These are phyloP conservation scores for Bergia puertoricense DNA, from an alignment of 92 coral and sea anemone genomes.

Conservation along the genomic window DNA sequence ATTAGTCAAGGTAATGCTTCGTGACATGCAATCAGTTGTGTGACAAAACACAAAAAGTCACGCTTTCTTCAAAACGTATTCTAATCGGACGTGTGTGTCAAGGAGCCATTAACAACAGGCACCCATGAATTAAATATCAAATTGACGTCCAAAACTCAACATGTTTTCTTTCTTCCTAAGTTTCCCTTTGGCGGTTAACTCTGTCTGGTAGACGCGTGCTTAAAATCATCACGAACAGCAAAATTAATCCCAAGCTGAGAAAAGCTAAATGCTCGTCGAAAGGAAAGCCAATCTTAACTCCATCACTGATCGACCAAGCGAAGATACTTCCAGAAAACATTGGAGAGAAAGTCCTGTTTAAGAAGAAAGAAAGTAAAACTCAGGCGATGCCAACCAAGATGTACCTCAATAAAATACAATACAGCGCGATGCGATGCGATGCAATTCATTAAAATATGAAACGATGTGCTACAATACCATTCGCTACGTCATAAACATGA, in stretches of 20 bases:
- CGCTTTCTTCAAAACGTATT: too few species aligned
- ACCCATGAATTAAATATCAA: not conserved
- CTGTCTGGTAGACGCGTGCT: constrained; percentile 63
- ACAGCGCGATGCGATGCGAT: too few species aligned
- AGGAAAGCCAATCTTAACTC: constrained; percentile 77
- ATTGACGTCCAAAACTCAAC: not conserved
- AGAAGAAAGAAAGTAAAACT: not conserved
- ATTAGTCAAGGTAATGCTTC: too few species aligned
- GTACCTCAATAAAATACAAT: too few species aligned
- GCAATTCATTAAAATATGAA: too few species aligned
- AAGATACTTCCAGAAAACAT: constrained; percentile 75
- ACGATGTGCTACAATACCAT: too few species aligned
- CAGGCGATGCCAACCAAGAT: not conserved
- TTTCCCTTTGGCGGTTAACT: constrained; percentile 39
- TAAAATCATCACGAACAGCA: constrained; percentile 47
- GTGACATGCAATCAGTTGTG: too few species aligned
- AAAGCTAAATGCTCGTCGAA: constrained; percentile 76
- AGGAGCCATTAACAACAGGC: too few species aligned
- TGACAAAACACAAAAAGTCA: too few species aligned
- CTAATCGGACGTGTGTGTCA: too few species aligned
- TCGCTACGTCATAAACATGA: too few species aligned
- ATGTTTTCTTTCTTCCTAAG: not conserved
- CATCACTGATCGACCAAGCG: constrained; percentile 90
- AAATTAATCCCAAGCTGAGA: constrained; percentile 56
- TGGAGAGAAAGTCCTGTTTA: constrained; percentile 69